Evolutionary conservation across 64 coral and sea anemone genomes (phyloP).

Genomic region (Exaiptasia diaphana): DNA sequence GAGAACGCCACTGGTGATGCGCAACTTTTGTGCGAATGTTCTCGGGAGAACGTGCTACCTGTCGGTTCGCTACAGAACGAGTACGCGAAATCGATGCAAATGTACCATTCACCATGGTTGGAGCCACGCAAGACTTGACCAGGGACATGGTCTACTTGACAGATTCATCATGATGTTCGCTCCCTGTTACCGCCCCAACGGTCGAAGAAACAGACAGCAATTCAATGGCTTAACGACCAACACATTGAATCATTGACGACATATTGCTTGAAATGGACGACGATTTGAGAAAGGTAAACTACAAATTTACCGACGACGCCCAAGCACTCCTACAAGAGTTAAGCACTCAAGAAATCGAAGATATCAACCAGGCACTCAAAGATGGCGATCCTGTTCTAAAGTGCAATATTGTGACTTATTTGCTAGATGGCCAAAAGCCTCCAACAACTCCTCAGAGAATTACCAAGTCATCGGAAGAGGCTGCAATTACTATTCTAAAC

Average conservation of each 20-base stretch:
- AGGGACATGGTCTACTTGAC: conserved; percentile 62
- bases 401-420: conserved; percentile 9
- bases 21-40: conserved; percentile 45
- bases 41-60: conserved; percentile 29
- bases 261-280: conserved; percentile 22
- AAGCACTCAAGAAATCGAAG: conserved; percentile 33
- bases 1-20: conserved; percentile 55
- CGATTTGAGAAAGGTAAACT: neutral
- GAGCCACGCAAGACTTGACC: conserved; percentile 53
- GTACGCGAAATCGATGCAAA: conserved; percentile 19
- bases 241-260: neutral
- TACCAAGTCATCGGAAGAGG: neutral
- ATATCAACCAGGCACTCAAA: conserved; percentile 24
- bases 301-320: neutral
- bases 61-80: conserved; percentile 37
- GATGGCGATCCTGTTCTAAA: conserved; percentile 35
- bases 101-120: conserved; percentile 28
- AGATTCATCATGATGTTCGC: conserved; percentile 53
- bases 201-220: conserved; percentile 15
- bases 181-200: conserved; percentile 26
- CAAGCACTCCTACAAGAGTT: neutral
- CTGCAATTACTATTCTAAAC: neutral
- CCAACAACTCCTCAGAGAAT: neutral
- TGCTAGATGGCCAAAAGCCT: conserved; percentile 6
- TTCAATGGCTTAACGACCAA: neutral